Evolutionary conservation across 1,140 invertebrate genomes (phyloP).

Genomic region (Cydia strobilella): DNA sequence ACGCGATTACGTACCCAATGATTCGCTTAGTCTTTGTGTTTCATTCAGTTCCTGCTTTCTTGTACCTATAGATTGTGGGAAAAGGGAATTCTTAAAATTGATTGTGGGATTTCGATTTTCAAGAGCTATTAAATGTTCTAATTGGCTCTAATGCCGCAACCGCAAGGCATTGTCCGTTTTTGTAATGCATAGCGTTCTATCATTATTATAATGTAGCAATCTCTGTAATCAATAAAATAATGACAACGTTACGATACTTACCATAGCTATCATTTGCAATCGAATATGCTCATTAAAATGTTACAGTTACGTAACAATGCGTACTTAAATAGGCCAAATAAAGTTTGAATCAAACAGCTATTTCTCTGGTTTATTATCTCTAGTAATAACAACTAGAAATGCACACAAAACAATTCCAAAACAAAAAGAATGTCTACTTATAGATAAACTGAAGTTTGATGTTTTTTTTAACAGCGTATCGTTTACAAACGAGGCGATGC

Average conservation of each 20-base stretch:
- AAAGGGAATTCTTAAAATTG: conserved; percentile 64
- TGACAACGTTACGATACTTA: background rate
- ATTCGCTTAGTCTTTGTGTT: conserved; percentile 44
- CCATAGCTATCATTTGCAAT: conserved; percentile 1
- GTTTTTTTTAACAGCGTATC: conserved; percentile 30
- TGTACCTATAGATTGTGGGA: conserved; percentile 74
- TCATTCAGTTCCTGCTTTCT: conserved; percentile 54
- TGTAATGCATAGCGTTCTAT: conserved; percentile 9
- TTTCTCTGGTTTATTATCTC: background rate
- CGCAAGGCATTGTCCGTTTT: conserved; percentile 6
- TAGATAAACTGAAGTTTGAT: background rate
- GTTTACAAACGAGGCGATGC: conserved; percentile 41
- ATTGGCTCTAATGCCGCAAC: conserved; percentile 3
- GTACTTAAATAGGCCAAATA: background rate
- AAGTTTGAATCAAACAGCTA: background rate
- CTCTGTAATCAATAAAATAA: conserved; percentile 9
- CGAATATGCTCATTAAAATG: background rate
- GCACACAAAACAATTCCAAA: background rate
- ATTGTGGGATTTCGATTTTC: conserved; percentile 61
- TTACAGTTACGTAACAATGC: background rate
- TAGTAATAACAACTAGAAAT: background rate
- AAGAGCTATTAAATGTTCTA: conserved; percentile 25
- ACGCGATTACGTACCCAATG: conserved; percentile 62
- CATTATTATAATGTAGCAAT: background rate
- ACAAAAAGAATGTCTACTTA: background rate